phyloP scores from a whole-genome alignment of 1,140 invertebrate species.

The Caenorhabditis remanei region DNA sequence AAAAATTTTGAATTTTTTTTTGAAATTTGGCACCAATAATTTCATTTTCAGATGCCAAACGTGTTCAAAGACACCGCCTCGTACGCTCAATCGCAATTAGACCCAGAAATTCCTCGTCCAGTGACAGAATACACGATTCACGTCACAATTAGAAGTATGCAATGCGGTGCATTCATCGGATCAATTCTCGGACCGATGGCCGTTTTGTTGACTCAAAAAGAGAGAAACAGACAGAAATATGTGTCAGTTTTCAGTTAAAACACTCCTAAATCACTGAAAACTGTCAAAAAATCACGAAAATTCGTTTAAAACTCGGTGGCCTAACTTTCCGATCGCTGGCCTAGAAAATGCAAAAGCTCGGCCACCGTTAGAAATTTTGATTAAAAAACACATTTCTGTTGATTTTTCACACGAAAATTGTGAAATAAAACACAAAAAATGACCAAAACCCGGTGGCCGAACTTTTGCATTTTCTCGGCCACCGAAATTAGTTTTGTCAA shows the following conservation, averaged over 20 bases:
- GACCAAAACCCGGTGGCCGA: neutral
- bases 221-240: neutral
- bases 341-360: too few relatives aligned
- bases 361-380: too few relatives aligned
- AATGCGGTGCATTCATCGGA: constrained; percentile 57
- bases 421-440: too few relatives aligned
- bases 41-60: neutral
- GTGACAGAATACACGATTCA: constrained; percentile 65
- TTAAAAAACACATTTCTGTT: too few relatives aligned
- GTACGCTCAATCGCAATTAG: neutral
- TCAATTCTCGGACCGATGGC: constrained; percentile 58
- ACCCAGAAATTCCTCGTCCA: constrained; percentile 61
- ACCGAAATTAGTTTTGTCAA: too few relatives aligned
- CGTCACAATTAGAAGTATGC: constrained; percentile 64
- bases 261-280: too few relatives aligned
- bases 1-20: too few relatives aligned
- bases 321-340: too few relatives aligned
- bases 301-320: too few relatives aligned
- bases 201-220: constrained; percentile 7
- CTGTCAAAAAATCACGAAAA: too few relatives aligned
- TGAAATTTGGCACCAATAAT: too few relatives aligned
- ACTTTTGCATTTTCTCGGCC: neutral
- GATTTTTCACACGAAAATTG: too few relatives aligned
- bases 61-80: neutral
- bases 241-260: neutral